phyloP scores from a whole-genome alignment of 2,888 invertebrate species.

The Ramazzottius varieornatus region DNA sequence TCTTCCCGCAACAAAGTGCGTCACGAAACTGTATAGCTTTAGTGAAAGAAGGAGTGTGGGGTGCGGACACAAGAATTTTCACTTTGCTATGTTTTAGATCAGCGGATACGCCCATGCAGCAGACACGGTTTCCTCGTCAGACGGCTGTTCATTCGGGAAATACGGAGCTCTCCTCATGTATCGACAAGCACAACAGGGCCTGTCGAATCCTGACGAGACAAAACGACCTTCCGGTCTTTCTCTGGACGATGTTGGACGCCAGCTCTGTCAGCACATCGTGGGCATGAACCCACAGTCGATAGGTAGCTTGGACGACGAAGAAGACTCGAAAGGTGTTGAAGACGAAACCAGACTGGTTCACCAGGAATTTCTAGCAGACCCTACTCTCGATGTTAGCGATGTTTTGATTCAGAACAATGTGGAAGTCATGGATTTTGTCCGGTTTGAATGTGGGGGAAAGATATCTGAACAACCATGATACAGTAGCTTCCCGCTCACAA shows the following conservation, averaged over 20 bases:
- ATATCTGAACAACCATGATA: no score
- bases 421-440: constrained; percentile 46
- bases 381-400: constrained; percentile 42
- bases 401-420: constrained; percentile 32
- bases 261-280: constrained; percentile 72
- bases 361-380: constrained; percentile 62
- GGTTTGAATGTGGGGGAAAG: constrained; percentile 55
- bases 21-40: no score
- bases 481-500: no score
- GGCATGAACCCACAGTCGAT: constrained; percentile 47
- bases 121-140: constrained; percentile 17
- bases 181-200: constrained; percentile 21
- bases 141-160: constrained; percentile 32
- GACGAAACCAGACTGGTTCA: constrained; percentile 17
- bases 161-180: constrained; percentile 59
- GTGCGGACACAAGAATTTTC: no score
- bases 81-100: constrained; percentile 22
- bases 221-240: constrained; percentile 8
- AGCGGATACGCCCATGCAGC: constrained; percentile 55
- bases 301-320: constrained; percentile 24
- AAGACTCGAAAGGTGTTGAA: constrained; percentile 1
- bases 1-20: no score
- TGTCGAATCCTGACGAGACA: constrained; percentile 5
- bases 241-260: constrained; percentile 32
- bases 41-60: no score